Evolutionary conservation across 2,888 invertebrate genomes (phyloP).

Genomic region (Trileptium ribeirensis): DNA sequence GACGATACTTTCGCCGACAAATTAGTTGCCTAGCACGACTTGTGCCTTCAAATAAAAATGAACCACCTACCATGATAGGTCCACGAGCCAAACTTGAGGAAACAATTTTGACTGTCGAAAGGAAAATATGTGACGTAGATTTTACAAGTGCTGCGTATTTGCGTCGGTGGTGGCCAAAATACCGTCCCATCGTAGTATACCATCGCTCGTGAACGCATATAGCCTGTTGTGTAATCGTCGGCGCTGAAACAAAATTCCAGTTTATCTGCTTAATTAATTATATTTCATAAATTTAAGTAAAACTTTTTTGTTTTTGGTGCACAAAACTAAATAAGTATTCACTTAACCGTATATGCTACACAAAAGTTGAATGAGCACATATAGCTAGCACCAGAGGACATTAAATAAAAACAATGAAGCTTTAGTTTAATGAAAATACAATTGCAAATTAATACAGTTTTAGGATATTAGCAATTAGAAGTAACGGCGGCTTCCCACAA

Average conservation of each 20-base stretch:
- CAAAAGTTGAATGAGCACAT: no score
- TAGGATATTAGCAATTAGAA: no score
- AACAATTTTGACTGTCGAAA: constrained; percentile 59
- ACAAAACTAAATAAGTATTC: background rate
- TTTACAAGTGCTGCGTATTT: constrained; percentile 58
- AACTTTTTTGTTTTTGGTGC: background rate
- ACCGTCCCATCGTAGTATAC: constrained; percentile 57
- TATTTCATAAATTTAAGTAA: no score
- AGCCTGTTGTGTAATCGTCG: constrained; percentile 59
- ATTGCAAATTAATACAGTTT: no score
- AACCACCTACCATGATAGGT: constrained; percentile 37
- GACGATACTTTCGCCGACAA: no score
- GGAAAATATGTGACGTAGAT: constrained; percentile 59
- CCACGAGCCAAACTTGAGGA: constrained; percentile 57
- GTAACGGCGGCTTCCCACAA: no score
- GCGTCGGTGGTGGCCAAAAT: constrained; percentile 61
- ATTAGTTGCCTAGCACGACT: no score
- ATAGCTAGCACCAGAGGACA: no score
- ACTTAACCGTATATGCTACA: background rate
- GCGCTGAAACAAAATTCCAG: constrained; percentile 54
- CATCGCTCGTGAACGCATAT: constrained; percentile 60
- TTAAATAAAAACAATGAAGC: no score
- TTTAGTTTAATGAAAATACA: no score
- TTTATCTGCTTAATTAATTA: background rate
- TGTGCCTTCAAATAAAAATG: no score